Conservation (phyloP, 2,888 invertebrate species). For the Sisyra nigra region DNA sequence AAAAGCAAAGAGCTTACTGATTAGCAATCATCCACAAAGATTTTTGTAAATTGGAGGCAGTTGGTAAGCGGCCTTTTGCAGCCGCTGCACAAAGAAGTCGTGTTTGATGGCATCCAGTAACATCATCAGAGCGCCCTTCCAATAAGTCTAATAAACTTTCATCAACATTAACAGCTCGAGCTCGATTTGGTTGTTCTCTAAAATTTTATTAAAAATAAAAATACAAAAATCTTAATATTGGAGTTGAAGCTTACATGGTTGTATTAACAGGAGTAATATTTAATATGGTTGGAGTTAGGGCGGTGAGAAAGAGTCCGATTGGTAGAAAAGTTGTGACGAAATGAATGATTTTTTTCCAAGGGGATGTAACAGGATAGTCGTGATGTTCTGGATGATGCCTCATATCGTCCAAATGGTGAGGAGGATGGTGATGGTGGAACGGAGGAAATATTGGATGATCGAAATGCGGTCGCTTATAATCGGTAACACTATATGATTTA, state of each 20-base stretch:
- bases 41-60: conserved; percentile 13
- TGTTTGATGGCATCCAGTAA: conserved; percentile 3
- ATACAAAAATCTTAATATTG: not conserved
- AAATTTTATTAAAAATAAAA: not conserved
- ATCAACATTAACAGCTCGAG: not conserved
- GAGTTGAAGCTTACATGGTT: conserved; percentile 9
- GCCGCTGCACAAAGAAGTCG: conserved; percentile 10
- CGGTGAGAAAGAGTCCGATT: conserved; percentile 51
- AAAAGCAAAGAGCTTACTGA: conserved; percentile 17
- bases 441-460: conserved; percentile 3
- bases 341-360: conserved; percentile 46
- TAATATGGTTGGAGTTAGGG: conserved; percentile 49
- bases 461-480: conserved; percentile 7
- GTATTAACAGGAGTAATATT: conserved; percentile 31
- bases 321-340: conserved; percentile 52
- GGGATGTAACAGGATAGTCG: conserved; percentile 18
- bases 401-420: not conserved
- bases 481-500: conserved; percentile 7
- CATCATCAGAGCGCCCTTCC: conserved; percentile 1
- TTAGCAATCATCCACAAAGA: conserved; percentile 21
- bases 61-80: conserved; percentile 6
- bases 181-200: not conserved
- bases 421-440: conserved; percentile 2
- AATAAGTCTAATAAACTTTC: conserved; percentile 1
- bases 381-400: conserved; percentile 6